A percentile compares a stretch with the other conserved stretches of the same genome.
These are phyloP conservation scores for Calliopum simillimum DNA, from an alignment of 2,888 invertebrate genomes.

Conservation along the genomic window DNA sequence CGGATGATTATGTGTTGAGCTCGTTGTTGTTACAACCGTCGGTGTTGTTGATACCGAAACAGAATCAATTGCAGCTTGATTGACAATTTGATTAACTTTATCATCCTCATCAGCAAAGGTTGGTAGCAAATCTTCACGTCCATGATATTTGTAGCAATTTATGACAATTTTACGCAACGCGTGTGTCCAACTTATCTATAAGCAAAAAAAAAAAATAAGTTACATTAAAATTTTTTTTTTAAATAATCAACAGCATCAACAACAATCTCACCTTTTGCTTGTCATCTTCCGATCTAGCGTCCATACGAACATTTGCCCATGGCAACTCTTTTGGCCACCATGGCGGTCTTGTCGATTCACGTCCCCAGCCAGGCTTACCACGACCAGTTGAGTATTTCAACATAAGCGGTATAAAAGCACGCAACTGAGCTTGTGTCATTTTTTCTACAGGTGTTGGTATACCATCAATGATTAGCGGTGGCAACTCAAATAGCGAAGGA, in stretches of 20 bases:
- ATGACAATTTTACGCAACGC: slow-evolving; percentile 95
- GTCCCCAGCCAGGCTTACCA: slow-evolving; percentile 98
- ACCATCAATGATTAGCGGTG: slow-evolving; percentile 95
- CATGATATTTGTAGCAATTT: slow-evolving; percentile 98
- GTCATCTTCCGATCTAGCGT: slow-evolving; percentile 94
- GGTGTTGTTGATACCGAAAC: slow-evolving; percentile 51
- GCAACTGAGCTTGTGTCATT: slow-evolving; percentile 97
- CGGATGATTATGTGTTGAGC: slow-evolving; percentile 49
- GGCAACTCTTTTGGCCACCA: slow-evolving; percentile 99
- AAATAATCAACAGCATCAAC: neutral
- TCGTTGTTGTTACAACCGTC: slow-evolving; percentile 52
- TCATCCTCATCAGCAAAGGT: slow-evolving; percentile 94
- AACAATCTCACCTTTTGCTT: slow-evolving; percentile 92
- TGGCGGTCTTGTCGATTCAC: slow-evolving; percentile 93
- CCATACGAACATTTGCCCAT: slow-evolving; percentile 98
- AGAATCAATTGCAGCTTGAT: slow-evolving; percentile 46
- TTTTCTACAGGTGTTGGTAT: slow-evolving; percentile 98
- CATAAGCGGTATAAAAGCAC: slow-evolving; percentile 98
- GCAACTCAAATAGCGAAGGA: slow-evolving; percentile 93
- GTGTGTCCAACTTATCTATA: slow-evolving; percentile 97
- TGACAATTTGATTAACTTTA: slow-evolving; percentile 71
- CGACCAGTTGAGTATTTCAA: slow-evolving; percentile 96
- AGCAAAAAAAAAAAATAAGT: slow-evolving; percentile 37
- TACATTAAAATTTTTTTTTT: neutral
- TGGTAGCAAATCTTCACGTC: slow-evolving; percentile 93